Evolutionary conservation across 1,140 invertebrate species (phyloP), one percentile per base, ranked within the genome.

Genomic region (Papilio polyxenes): DNA sequence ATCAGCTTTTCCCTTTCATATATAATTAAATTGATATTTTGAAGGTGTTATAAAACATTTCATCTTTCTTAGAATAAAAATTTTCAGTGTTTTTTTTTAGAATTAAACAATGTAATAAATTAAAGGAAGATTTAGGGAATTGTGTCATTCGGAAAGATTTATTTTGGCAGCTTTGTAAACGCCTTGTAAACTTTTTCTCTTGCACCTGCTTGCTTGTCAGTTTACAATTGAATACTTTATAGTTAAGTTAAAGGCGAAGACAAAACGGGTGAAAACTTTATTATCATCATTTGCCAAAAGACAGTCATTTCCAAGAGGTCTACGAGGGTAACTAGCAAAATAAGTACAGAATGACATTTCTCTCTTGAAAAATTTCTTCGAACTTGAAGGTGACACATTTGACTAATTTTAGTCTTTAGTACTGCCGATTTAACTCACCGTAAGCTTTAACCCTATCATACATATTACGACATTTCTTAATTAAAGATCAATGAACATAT

Each of bases 61-160:
- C 8, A 65, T 65, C 20, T 20, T 31, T 31, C n/a, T 1, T 65
- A 65, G 3, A 65, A 65, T 6, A 65, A 23, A 8, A 65, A 31
- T 10, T 65, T 5, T 31, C 17, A 31, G 5, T n/a, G 23, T 31
- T 31, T 31, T 31, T 65, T 11, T 13, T n/a, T 31, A 65, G 20
- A 31, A 65, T 65, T 31, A 65, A 31, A 65, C 23, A 31, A 37
- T 65, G 62, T 65, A 40, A 72, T 72, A 72, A 72, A 37, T 72
- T 37, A 37, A 72, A 72, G 31, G 65, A 72, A 72, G 65, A 72
- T 72, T 72, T 72, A 72, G 65, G 65, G 23, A 72, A 72, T 72
- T 37, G 6, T 72, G 23, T 72, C 31, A 72, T 72, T 37, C 65
- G 11, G 31, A 15, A 72, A 72, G 65, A 72, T 72, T 72, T 72